These are phyloP conservation scores for Ceratosolen solmsi DNA, from an alignment of 1,140 invertebrate genomes.

Conservation along the genomic window DNA sequence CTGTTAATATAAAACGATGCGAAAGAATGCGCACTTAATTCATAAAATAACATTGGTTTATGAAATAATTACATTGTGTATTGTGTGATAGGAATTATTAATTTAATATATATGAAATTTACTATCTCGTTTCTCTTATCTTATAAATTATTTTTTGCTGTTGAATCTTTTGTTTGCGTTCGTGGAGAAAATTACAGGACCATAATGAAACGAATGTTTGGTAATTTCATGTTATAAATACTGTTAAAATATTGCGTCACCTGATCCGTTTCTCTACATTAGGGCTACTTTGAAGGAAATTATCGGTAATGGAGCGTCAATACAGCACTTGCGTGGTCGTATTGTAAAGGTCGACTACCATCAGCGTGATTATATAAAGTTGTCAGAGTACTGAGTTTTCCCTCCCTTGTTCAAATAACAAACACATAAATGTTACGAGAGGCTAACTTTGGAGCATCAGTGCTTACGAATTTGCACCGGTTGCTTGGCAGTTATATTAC, in stretches of 20 bases:
- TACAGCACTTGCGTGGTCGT: not conserved
- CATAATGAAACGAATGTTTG: too few relatives aligned
- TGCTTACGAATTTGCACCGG: conserved; percentile 8
- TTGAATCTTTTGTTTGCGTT: too few relatives aligned
- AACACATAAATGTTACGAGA: conserved; percentile 30
- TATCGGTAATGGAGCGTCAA: conserved; percentile 27
- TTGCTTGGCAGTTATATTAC: conserved; percentile 22
- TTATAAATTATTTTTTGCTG: too few relatives aligned
- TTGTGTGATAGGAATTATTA: too few relatives aligned
- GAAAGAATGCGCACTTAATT: too few relatives aligned
- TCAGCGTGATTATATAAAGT: not conserved
- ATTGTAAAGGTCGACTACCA: not conserved
- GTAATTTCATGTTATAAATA: not conserved
- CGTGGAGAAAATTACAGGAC: too few relatives aligned
- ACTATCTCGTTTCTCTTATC: too few relatives aligned
- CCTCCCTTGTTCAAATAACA: not conserved
- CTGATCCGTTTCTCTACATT: not conserved
- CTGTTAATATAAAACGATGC: too few relatives aligned
- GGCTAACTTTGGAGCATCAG: not conserved
- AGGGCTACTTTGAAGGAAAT: conserved; percentile 1
- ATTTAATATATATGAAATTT: too few relatives aligned
- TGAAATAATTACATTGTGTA: too few relatives aligned
- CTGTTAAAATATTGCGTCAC: not conserved
- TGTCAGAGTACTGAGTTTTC: conserved; percentile 3
- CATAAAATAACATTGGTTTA: too few relatives aligned